A percentile compares a stretch with the other conserved stretches of the same genome.
phyloP scores from a whole-genome alignment of 2,888 invertebrate genomes.

The Acrocyrtus sp. region DNA sequence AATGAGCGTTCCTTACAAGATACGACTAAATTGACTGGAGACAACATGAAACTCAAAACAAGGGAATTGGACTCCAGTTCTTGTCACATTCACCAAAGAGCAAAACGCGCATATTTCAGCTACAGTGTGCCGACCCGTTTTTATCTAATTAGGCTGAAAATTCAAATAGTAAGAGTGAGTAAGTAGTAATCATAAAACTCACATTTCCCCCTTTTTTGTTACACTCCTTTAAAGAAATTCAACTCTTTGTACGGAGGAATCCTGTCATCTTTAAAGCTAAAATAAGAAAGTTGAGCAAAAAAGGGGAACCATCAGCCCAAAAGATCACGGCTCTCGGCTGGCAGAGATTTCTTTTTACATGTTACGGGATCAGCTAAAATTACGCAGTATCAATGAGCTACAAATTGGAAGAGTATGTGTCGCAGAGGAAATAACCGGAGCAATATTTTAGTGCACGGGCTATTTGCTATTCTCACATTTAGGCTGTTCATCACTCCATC shows the following conservation, averaged over 20 bases:
- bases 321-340: not conserved
- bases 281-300: not conserved
- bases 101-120: no score
- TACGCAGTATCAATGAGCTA: conserved; percentile 4
- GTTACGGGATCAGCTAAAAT: not conserved
- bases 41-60: not conserved
- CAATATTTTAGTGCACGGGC: conserved; percentile 56
- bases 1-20: not conserved
- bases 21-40: not conserved
- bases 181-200: no score
- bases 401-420: conserved; percentile 7
- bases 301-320: not conserved
- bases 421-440: conserved; percentile 55
- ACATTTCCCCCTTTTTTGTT: no score
- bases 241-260: no score
- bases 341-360: not conserved
- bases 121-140: no score
- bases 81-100: no score
- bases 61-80: no score
- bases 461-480: conserved; percentile 57
- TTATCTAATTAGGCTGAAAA: no score
- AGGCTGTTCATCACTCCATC: no score
- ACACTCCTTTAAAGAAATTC: no score
- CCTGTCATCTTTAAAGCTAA: no score
- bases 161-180: no score